Percentiles rank a stretch among this genome's conserved stretches.
Evolutionary conservation across 1,140 invertebrate species (phyloP).

Genomic region (Scaptomyza pallida): DNA sequence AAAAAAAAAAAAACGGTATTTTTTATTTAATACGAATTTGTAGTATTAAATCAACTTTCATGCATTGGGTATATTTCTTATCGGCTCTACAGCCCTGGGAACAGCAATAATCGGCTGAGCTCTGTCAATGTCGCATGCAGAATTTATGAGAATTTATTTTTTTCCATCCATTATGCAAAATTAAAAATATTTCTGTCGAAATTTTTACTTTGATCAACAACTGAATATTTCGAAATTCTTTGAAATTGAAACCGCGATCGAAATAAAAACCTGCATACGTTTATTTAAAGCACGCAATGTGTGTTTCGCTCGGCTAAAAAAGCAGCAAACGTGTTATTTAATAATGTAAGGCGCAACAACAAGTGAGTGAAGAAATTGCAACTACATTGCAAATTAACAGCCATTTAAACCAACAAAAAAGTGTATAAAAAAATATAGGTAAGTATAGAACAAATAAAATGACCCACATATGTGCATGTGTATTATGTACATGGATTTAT

Average conservation of each 20-base stretch:
- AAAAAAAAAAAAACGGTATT: conserved; percentile 5
- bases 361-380: conserved; percentile 48
- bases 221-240: conserved; percentile 5
- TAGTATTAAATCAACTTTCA: conserved; percentile 3
- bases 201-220: conserved; percentile 20
- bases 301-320: conserved; percentile 11
- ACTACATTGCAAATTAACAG: not conserved
- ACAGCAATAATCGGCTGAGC: conserved; percentile 31
- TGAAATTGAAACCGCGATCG: conserved; percentile 19
- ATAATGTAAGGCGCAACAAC: conserved; percentile 54
- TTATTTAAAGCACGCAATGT: conserved; percentile 16
- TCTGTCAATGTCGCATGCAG: conserved; percentile 41
- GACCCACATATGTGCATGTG: conserved; percentile 23
- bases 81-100: conserved; percentile 21
- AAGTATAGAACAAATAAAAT: conserved; percentile 42
- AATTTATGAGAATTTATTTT: conserved; percentile 46
- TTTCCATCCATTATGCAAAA: conserved; percentile 46
- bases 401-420: not conserved
- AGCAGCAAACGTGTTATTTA: conserved; percentile 64
- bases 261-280: conserved; percentile 19
- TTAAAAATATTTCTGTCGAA: conserved; percentile 26
- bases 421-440: conserved; percentile 16
- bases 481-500: conserved; percentile 24
- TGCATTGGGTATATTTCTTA: conserved; percentile 9
- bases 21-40: not conserved